Evolutionary conservation across 2,113 vertebrate species (phyloP).

Genomic region (Xyrauchen texanus): DNA sequence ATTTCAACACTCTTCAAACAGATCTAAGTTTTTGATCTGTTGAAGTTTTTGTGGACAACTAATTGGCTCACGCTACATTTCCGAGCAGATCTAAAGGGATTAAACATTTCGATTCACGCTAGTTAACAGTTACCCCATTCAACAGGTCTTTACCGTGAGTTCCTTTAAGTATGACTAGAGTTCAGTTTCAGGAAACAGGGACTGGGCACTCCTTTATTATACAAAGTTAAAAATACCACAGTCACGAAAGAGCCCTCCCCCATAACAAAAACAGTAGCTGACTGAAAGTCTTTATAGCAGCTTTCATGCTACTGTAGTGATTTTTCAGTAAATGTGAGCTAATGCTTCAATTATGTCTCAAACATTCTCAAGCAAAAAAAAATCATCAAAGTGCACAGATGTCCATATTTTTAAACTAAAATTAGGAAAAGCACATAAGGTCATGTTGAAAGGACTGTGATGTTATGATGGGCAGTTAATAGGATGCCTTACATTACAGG

Average conservation of each 20-base stretch:
- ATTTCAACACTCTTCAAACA: conserved; percentile 26
- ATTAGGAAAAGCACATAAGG: background rate
- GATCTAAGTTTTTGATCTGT: background rate
- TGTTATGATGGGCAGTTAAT: conserved; percentile 20
- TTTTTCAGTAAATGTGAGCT: background rate
- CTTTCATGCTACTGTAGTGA: conserved; percentile 17
- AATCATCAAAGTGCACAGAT: background rate
- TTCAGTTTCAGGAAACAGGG: conserved; percentile 44
- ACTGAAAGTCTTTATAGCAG: background rate
- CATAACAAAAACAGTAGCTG: conserved; percentile 40
- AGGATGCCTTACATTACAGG: conserved; percentile 30
- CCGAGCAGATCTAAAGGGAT: conserved; percentile 10
- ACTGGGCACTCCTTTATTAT: conserved; percentile 46
- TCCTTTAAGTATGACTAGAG: background rate
- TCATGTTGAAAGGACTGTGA: background rate
- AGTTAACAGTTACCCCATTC: conserved; percentile 7
- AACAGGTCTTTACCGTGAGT: background rate
- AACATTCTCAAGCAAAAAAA: background rate
- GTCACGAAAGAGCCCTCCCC: conserved; percentile 39
- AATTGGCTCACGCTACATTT: conserved; percentile 15
- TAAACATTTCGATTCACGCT: background rate
- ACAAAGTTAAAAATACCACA: conserved; percentile 56
- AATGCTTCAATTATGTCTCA: background rate
- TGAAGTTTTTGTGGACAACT: background rate
- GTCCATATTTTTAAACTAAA: background rate